Conservation (phyloP, 2,797 vertebrate genomes). For the Typhlichthys eigenmanni region DNA sequence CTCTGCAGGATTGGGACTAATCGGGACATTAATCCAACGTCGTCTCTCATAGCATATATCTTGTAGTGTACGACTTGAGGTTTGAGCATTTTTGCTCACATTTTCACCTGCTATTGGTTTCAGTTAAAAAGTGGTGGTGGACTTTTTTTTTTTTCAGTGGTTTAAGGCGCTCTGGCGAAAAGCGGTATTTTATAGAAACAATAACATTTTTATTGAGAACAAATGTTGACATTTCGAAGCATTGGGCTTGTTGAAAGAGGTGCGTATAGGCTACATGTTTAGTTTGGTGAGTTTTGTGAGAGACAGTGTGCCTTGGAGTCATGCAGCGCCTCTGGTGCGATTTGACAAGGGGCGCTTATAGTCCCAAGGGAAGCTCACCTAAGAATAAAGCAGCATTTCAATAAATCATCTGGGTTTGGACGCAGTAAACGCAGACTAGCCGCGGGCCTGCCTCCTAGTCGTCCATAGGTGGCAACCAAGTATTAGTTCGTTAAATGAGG, state of each 20-base stretch:
- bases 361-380: slow-evolving; percentile 80
- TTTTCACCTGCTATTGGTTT: slow-evolving; percentile 66
- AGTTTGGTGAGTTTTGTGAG: slow-evolving; percentile 14
- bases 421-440: slow-evolving; percentile 56
- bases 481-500: slow-evolving; percentile 39
- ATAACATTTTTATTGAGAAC: slow-evolving; percentile 86
- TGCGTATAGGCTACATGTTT: slow-evolving; percentile 4
- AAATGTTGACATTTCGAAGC: slow-evolving; percentile 90
- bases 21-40: slow-evolving; percentile 68
- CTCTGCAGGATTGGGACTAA: slow-evolving; percentile 60
- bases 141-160: slow-evolving; percentile 77
- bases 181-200: slow-evolving; percentile 84
- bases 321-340: slow-evolving; percentile 71
- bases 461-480: slow-evolving; percentile 47
- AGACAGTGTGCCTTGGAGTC: slow-evolving; percentile 61
- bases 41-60: slow-evolving; percentile 35
- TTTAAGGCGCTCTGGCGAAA: slow-evolving; percentile 79
- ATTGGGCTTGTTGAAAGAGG: slow-evolving; percentile 34
- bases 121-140: slow-evolving; percentile 68
- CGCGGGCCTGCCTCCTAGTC: slow-evolving; percentile 43
- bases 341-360: slow-evolving; percentile 68
- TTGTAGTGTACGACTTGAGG: slow-evolving; percentile 59
- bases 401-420: slow-evolving; percentile 77
- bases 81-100: slow-evolving; percentile 52
- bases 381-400: slow-evolving; percentile 85